Evolutionary conservation across 2,888 invertebrate genomes (phyloP).

Genomic region (Sphinx pinastri): DNA sequence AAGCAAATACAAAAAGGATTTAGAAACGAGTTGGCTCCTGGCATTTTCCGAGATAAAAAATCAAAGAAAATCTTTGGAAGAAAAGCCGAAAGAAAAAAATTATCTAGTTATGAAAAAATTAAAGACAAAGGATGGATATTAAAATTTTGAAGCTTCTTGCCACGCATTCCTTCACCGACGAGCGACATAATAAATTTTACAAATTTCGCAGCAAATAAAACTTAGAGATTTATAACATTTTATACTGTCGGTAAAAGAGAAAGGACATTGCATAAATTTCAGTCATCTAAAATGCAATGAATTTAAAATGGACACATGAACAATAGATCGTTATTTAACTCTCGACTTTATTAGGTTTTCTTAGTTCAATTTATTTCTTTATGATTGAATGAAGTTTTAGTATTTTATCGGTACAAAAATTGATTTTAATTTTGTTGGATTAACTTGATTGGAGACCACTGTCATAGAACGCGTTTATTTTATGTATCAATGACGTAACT

Average conservation of each 20-base stretch:
- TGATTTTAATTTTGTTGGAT: too few relatives aligned
- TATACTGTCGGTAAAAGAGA: background rate
- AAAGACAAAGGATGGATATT: constrained; percentile 6
- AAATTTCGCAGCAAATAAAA: background rate
- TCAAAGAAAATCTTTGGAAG: background rate
- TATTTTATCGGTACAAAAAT: too few relatives aligned
- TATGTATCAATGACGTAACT: too few relatives aligned
- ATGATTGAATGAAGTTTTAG: too few relatives aligned
- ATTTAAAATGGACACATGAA: background rate
- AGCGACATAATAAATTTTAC: background rate
- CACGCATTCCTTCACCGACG: background rate
- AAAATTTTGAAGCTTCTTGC: background rate
- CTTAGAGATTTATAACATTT: background rate
- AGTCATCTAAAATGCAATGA: background rate
- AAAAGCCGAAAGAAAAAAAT: background rate
- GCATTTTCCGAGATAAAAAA: background rate
- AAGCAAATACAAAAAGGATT: background rate
- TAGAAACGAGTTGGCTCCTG: background rate
- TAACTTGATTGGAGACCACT: too few relatives aligned
- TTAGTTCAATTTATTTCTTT: too few relatives aligned
- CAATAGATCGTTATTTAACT: background rate
- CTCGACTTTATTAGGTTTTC: background rate
- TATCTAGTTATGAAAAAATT: background rate
- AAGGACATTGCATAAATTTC: too few relatives aligned
- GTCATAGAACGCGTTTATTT: too few relatives aligned